These are phyloP conservation scores for Rhyacophila evoluta DNA, from an alignment of 2,888 invertebrate species.

Conservation along the genomic window DNA sequence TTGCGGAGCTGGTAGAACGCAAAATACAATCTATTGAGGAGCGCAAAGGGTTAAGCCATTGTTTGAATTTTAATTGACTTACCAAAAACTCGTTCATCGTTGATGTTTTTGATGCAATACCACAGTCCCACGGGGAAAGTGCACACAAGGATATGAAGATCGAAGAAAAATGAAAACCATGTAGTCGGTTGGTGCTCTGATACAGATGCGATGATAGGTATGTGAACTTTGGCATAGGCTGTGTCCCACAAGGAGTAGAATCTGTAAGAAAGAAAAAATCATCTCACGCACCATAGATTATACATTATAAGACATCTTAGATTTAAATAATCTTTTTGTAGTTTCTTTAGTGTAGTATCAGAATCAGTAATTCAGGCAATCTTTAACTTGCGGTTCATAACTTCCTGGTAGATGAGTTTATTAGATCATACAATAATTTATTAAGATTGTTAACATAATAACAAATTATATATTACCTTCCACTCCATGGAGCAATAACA, in stretches of 20 bases:
- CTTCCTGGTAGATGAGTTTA: too few species aligned
- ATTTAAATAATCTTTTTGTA: too few species aligned
- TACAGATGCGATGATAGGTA: slow-evolving; percentile 98
- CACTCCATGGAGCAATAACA: slow-evolving; percentile 96
- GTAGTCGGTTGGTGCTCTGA: slow-evolving; percentile 99
- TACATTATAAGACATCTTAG: too few species aligned
- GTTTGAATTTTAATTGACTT: slow-evolving; percentile 61
- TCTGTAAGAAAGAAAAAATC: slow-evolving; percentile 62
- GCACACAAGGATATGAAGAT: slow-evolving; percentile 95
- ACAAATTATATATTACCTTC: slow-evolving; percentile 67
- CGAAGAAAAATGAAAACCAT: slow-evolving; percentile 99
- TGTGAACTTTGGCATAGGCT: slow-evolving; percentile 99
- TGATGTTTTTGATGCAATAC: slow-evolving; percentile 98
- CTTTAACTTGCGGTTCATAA: too few species aligned
- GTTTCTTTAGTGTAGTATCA: too few species aligned
- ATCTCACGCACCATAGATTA: not conserved
- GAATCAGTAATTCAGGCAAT: too few species aligned
- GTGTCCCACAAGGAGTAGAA: slow-evolving; percentile 99
- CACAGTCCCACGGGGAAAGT: slow-evolving; percentile 98
- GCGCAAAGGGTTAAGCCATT: too few species aligned
- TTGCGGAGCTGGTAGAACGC: too few species aligned
- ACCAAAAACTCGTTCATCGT: slow-evolving; percentile 98
- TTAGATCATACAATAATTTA: too few species aligned
- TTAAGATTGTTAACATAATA: too few species aligned
- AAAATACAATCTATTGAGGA: too few species aligned